A percentile compares a stretch with the other conserved stretches of the same genome.
Evolutionary conservation across 2,113 vertebrate species (phyloP).

Genomic region (Setophaga petechia): DNA sequence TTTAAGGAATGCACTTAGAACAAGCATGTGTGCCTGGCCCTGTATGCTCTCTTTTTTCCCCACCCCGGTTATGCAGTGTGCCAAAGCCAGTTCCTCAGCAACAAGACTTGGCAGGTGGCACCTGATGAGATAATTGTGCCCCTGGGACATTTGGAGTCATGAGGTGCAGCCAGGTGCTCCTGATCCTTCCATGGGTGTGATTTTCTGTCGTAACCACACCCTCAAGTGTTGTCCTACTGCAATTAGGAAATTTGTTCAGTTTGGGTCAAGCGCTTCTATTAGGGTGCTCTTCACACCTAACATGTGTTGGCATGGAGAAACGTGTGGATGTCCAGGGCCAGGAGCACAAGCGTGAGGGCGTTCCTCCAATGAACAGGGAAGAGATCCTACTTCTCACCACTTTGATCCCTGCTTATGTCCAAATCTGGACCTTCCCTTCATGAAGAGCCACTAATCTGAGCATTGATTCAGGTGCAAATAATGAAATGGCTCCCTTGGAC

Average conservation of each 20-base stretch:
- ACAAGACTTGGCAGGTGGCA: conserved; percentile 57
- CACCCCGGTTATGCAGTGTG: neutral
- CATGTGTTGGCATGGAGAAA: neutral
- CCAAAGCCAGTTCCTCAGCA: conserved; percentile 27
- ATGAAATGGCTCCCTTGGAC: neutral
- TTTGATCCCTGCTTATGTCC: neutral
- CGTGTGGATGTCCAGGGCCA: neutral
- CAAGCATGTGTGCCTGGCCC: neutral
- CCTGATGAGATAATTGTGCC: conserved; percentile 53
- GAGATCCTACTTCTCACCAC: neutral
- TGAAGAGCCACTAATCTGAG: neutral
- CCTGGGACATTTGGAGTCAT: conserved; percentile 7
- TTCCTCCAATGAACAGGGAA: neutral
- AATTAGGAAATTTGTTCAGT: conserved; percentile 51
- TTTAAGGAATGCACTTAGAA: conserved; percentile 3
- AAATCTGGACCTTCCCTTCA: neutral
- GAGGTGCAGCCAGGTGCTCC: conserved; percentile 45
- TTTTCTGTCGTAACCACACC: conserved; percentile 53
- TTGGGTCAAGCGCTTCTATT: conserved; percentile 11
- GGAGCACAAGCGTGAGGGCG: neutral
- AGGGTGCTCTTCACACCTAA: neutral
- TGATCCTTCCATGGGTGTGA: conserved; percentile 44
- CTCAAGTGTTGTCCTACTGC: conserved; percentile 31
- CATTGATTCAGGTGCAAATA: neutral
- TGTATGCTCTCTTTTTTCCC: neutral